Evolutionary conservation across 2,888 invertebrate genomes (phyloP), one percentile per base, ranked within the genome.

Genomic region (Drosophila atripex): DNA sequence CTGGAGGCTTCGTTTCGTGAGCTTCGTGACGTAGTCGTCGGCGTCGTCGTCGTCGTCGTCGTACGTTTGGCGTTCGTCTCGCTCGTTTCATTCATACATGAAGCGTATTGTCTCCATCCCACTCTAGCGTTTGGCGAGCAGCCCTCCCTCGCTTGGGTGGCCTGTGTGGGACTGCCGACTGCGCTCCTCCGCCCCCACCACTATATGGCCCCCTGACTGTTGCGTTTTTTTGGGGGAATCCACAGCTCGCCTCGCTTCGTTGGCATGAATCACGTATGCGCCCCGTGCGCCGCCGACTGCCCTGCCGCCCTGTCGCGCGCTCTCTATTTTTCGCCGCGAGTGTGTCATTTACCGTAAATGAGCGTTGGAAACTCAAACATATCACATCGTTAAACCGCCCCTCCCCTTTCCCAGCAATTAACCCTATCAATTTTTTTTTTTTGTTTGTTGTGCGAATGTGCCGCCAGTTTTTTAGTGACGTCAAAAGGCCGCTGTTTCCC

Each of bases 1-100:
- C 18, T 18, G 47, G 25, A n/a, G 21, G 38, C 28, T 38, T 51
- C 51, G 35, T 49, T 43, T 23, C 28, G 28, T 28, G 38, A 8
- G 12, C 52, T 49, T 60, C 41, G 69, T 79, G 53, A 64, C 52
- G 68, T 71, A 53, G 52, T 80, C 65, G 68, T 28, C 25, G 28
- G 8, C 28, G 28, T 28, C 28, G 9, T 28, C 28, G 28, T 28
- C 25, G 28, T 28, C 28, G 28, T 28, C 28, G 9, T 28, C 28
- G 28, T 28, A 28, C 28, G 28, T 28, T 28, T 28, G 28, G 28
- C 28, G 8, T 32, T 45, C 61, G 59, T 41, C 32, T 56, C 55
- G 59, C 45, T 66, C 73, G 73, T 75, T 82, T 85, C 80, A 80
- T 85, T 80, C 80, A 85, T 85, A 75, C 50, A 28, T 28, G 28